Evolutionary conservation across 64 coral and sea anemone species (phyloP).

Genomic region (Actinia tenebrosa): DNA sequence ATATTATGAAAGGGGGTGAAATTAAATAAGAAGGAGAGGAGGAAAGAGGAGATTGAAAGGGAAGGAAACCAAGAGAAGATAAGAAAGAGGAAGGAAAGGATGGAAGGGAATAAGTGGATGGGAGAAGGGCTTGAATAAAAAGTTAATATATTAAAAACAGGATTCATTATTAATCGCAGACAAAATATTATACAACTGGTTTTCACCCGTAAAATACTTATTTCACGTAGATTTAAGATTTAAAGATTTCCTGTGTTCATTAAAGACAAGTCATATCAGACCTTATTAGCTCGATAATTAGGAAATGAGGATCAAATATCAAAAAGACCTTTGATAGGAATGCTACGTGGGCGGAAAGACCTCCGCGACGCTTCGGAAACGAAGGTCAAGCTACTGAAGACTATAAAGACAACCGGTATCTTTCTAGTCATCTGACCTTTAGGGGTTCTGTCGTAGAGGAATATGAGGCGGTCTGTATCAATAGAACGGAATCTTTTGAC

Average conservation of each 20-base stretch:
- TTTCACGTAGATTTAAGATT: neutral
- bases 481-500: neutral
- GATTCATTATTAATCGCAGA: too few relatives aligned
- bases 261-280: neutral
- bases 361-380: constrained; percentile 1
- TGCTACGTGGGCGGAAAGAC: neutral
- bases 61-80: neutral
- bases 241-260: neutral
- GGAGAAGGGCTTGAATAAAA: neutral
- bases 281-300: neutral
- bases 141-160: neutral
- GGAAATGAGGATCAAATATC: neutral
- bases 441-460: neutral
- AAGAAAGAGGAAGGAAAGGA: neutral
- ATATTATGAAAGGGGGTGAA: too few relatives aligned
- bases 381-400: neutral
- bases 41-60: neutral
- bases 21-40: neutral
- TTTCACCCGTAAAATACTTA: neutral
- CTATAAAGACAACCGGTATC: neutral
- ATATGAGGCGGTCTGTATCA: neutral
- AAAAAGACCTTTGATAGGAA: neutral
- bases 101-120: neutral
- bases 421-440: neutral
- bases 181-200: neutral